phyloP scores from a whole-genome alignment of 1,140 invertebrate genomes.

The Papilio dardanus region DNA sequence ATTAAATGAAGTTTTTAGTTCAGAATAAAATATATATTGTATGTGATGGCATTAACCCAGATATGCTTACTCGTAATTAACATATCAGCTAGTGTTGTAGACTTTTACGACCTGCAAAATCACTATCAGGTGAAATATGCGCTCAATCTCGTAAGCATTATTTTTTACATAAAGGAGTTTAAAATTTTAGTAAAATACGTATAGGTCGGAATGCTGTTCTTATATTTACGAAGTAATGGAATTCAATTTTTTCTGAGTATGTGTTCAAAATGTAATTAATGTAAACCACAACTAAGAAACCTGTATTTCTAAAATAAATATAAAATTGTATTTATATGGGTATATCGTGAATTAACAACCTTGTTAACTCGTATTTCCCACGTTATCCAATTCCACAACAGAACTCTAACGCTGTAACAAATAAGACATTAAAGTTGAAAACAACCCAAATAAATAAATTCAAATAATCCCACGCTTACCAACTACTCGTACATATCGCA shows the following conservation, averaged over 20 bases:
- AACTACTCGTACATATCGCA: conserved; percentile 46
- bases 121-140: conserved; percentile 6
- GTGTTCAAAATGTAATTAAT: no score
- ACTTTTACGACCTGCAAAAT: background rate
- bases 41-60: background rate
- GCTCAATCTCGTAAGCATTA: background rate
- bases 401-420: conserved; percentile 17
- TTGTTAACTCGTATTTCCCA: background rate
- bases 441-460: conserved; percentile 43
- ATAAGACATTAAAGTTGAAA: conserved; percentile 36
- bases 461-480: conserved; percentile 39
- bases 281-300: no score
- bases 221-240: no score
- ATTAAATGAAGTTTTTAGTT: background rate
- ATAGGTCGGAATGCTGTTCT: background rate
- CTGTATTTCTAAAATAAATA: background rate
- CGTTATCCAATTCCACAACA: background rate
- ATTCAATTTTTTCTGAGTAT: no score
- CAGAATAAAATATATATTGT: background rate
- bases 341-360: background rate
- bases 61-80: conserved; percentile 1
- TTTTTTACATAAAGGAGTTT: background rate
- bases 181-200: background rate
- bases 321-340: background rate
- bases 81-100: conserved; percentile 4